Conservation (phyloP, 92 coral and sea anemone species). For the Palythoa grandis region DNA sequence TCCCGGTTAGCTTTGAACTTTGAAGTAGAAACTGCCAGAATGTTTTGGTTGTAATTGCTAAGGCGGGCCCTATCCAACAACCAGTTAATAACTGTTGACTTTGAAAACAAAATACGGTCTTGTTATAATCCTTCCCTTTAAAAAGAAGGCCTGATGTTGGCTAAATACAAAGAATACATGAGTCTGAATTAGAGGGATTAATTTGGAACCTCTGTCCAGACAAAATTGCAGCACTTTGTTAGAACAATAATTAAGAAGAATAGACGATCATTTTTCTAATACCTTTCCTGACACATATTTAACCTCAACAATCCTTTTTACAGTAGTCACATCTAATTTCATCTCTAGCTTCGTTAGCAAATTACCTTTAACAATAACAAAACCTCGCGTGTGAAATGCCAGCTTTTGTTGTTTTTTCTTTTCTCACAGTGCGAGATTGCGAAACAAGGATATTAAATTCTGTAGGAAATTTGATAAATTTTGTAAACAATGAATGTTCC, state of each 20-base stretch:
- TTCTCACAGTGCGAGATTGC: background rate
- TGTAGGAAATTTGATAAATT: background rate
- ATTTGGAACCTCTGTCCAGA: background rate
- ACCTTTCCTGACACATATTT: background rate
- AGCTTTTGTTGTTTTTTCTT: background rate
- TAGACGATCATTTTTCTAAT: background rate
- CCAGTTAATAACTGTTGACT: constrained; percentile 23
- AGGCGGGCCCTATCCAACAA: constrained; percentile 37
- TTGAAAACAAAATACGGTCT: constrained; percentile 15
- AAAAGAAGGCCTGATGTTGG: background rate
- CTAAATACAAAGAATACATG: background rate
- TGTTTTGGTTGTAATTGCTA: constrained; percentile 27
- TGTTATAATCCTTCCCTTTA: background rate
- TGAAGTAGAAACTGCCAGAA: background rate
- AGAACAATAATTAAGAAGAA: background rate
- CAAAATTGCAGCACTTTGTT: background rate
- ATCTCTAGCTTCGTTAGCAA: too few relatives aligned
- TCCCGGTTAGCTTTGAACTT: background rate
- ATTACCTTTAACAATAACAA: background rate
- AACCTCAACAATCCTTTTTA: background rate
- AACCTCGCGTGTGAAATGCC: background rate
- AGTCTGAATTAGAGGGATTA: background rate
- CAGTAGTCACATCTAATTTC: background rate
- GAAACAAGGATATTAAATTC: background rate
- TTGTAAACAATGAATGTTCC: background rate